These are phyloP conservation scores for Triplophysa yarkandensis DNA, from an alignment of 2,797 vertebrate genomes.

Conservation along the genomic window DNA sequence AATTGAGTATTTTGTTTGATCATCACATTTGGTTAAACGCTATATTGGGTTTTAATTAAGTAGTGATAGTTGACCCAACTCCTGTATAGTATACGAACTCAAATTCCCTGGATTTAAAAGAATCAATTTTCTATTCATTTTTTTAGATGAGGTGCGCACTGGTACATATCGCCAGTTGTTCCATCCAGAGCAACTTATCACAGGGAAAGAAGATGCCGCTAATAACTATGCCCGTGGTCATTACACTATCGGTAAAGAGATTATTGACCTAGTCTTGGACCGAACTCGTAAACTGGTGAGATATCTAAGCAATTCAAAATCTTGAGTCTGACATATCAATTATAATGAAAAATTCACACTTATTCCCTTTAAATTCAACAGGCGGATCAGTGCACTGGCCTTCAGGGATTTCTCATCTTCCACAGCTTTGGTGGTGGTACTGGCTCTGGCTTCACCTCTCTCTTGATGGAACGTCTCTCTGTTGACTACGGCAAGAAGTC, in stretches of 20 bases:
- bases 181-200: conserved; percentile 78
- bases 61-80: too few relatives aligned
- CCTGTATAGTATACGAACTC: too few relatives aligned
- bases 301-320: conserved; percentile 49
- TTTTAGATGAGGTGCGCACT: conserved; percentile 67
- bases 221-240: conserved; percentile 80
- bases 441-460: conserved; percentile 86
- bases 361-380: conserved; percentile 54
- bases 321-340: neutral
- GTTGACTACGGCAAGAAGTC: conserved; percentile 91
- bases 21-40: too few relatives aligned
- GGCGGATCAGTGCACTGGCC: conserved; percentile 86
- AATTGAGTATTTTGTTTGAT: too few relatives aligned
- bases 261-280: conserved; percentile 76
- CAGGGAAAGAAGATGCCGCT: conserved; percentile 78
- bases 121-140: neutral
- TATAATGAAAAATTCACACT: neutral
- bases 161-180: conserved; percentile 71
- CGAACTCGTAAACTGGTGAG: conserved; percentile 77
- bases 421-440: conserved; percentile 84
- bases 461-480: conserved; percentile 88
- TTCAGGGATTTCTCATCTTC: conserved; percentile 84
- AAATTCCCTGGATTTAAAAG: too few relatives aligned
- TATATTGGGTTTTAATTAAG: too few relatives aligned
- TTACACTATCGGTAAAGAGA: conserved; percentile 79